A percentile compares a stretch with the other conserved stretches of the same genome.
Evolutionary conservation across 1,140 invertebrate genomes (phyloP).

Genomic region (Melipona quadrifasciata): DNA sequence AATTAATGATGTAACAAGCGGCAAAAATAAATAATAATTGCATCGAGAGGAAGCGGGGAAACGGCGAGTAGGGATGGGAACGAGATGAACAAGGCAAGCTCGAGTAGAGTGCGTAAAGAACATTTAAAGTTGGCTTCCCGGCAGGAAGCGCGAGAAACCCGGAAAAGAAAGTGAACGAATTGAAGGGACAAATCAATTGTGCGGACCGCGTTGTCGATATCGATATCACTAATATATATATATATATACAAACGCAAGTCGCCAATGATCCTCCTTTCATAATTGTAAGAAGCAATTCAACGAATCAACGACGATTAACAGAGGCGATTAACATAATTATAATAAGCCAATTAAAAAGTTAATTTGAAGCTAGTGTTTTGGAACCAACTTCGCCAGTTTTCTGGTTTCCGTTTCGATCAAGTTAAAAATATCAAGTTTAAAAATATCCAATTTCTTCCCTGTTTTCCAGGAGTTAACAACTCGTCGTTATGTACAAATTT

Average conservation of each 20-base stretch:
- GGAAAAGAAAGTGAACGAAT: constrained; percentile 40
- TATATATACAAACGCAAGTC: constrained; percentile 9
- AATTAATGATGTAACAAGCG: constrained; percentile 18
- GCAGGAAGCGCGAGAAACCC: constrained; percentile 1
- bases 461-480: neutral
- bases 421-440: neutral
- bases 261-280: neutral
- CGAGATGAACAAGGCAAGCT: constrained; percentile 50
- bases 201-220: constrained; percentile 38
- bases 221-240: neutral
- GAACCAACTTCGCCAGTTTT: neutral
- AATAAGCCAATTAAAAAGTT: neutral
- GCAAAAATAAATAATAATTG: constrained; percentile 61
- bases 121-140: constrained; percentile 13
- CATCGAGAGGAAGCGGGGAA: constrained; percentile 4
- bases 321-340: too few species aligned
- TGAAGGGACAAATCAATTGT: constrained; percentile 27
- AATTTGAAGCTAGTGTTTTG: neutral
- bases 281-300: neutral
- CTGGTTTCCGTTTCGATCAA: neutral
- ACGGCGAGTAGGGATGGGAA: constrained; percentile 35
- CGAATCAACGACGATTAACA: neutral
- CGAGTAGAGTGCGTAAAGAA: constrained; percentile 6
- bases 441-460: neutral
- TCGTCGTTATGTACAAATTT: constrained; percentile 54